A percentile compares a stretch with the other conserved stretches of the same genome.
Evolutionary conservation across 2,113 vertebrate genomes (phyloP).

Genomic region (Tiliqua scincoides): DNA sequence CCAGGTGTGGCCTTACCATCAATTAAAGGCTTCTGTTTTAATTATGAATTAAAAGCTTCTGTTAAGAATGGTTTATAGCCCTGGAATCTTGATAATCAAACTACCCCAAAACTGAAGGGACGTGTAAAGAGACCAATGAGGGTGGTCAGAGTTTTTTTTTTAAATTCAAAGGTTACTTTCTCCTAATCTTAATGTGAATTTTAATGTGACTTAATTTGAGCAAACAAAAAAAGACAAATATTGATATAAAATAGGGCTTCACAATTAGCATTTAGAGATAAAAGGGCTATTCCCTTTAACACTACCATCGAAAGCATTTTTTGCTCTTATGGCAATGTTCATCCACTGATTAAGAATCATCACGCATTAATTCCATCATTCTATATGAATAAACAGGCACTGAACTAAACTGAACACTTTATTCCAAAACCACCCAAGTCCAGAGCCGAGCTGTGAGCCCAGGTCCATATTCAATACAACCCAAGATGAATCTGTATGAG

Average conservation of each 20-base stretch:
- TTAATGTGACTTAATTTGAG: background rate
- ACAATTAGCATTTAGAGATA: background rate
- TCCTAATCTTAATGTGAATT: background rate
- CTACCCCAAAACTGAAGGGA: background rate
- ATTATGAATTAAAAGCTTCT: background rate
- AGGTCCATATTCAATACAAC: background rate
- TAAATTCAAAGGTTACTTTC: background rate
- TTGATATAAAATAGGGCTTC: background rate
- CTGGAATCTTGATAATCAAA: background rate
- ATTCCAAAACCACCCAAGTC: background rate
- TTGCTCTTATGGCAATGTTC: background rate
- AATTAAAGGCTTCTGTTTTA: no score
- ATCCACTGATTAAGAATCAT: background rate
- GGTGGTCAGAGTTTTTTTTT: no score
- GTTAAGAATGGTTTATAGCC: background rate
- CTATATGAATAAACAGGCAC: background rate
- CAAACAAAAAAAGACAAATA: background rate
- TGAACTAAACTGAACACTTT: no score
- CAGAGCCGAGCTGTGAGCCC: background rate
- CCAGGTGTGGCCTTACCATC: no score
- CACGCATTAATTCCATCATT: background rate
- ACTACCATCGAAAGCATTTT: background rate
- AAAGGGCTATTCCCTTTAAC: background rate
- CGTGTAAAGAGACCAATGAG: background rate
- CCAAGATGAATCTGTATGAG: background rate